Conservation (phyloP, 2,113 vertebrate species). For the Meles meles region DNA sequence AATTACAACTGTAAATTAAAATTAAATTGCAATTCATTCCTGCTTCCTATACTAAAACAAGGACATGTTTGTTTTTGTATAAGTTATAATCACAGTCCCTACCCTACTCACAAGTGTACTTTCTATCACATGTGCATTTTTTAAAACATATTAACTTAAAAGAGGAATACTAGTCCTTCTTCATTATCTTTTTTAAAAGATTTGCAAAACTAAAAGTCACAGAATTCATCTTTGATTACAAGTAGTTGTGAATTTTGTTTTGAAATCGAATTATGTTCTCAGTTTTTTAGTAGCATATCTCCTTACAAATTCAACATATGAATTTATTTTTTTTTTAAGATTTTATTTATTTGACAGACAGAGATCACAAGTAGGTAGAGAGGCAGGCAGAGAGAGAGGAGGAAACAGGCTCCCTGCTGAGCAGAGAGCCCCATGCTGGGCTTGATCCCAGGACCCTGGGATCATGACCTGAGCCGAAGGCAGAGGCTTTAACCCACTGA, state of each 20-base stretch:
- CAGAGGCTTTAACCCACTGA: no score
- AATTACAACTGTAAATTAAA: not conserved
- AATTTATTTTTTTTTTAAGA: not conserved
- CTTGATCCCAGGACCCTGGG: no score
- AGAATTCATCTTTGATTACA: not conserved
- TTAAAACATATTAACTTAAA: not conserved
- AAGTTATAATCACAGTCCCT: slow-evolving; percentile 9
- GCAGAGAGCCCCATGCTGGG: no score
- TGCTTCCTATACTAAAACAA: not conserved
- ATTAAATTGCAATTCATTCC: not conserved
- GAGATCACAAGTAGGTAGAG: no score
- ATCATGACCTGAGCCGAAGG: no score
- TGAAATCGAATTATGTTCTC: not conserved
- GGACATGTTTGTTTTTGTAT: not conserved
- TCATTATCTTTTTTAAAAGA: not conserved
- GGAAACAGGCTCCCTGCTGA: no score
- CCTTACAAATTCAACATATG: not conserved
- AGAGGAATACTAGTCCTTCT: not conserved
- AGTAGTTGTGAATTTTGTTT: not conserved
- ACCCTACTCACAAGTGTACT: not conserved
- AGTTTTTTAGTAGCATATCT: not conserved
- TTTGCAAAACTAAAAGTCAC: not conserved
- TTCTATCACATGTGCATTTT: not conserved
- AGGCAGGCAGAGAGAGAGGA: no score
- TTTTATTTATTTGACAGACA: no score